These are phyloP conservation scores for Stigmatopora argus DNA, from an alignment of 2,113 vertebrate species.

Conservation along the genomic window DNA sequence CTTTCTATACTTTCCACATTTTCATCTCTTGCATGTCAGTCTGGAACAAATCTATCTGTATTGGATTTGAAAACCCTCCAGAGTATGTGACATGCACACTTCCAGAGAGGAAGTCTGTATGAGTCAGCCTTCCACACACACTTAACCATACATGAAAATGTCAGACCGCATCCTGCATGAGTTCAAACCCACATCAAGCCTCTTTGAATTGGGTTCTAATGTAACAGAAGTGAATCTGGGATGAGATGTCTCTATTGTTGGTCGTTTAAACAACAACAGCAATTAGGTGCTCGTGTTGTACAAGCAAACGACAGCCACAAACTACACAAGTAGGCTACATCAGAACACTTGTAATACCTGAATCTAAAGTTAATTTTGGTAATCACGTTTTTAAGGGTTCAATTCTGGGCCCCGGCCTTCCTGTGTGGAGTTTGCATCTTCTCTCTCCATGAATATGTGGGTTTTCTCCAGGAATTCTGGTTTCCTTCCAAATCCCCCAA, in stretches of 20 bases:
- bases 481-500: no score
- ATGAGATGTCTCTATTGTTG: slow-evolving; percentile 27
- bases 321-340: slow-evolving; percentile 5
- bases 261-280: slow-evolving; percentile 43
- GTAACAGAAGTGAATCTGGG: slow-evolving; percentile 4
- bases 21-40: not conserved
- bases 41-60: slow-evolving; percentile 1
- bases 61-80: slow-evolving; percentile 11
- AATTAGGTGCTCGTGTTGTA: slow-evolving; percentile 42
- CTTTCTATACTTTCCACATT: not conserved
- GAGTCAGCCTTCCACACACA: slow-evolving; percentile 12
- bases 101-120: slow-evolving; percentile 2
- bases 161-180: slow-evolving; percentile 12
- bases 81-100: slow-evolving; percentile 22
- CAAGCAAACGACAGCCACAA: slow-evolving; percentile 23
- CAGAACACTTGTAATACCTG: no score
- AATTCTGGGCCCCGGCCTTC: no score
- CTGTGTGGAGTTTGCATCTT: no score
- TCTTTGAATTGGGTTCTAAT: slow-evolving; percentile 19
- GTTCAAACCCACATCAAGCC: slow-evolving; percentile 31
- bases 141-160: slow-evolving; percentile 27
- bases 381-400: no score
- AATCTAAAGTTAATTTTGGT: no score
- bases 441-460: no score
- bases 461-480: no score